Evolutionary conservation across 2,888 invertebrate species (phyloP).

Genomic region (Didymodactylos carnosus): DNA sequence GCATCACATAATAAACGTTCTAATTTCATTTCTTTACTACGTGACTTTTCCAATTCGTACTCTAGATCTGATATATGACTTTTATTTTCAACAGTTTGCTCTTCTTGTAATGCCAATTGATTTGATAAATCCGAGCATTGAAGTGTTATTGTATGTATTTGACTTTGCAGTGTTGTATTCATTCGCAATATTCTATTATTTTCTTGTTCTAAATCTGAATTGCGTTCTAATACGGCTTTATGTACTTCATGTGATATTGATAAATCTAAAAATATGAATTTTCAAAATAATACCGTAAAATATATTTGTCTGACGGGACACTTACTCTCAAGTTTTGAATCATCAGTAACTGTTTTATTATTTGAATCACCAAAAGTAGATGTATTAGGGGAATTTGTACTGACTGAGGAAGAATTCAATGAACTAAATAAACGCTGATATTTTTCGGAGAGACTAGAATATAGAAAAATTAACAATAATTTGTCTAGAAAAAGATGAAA

Average conservation of each 20-base stretch:
- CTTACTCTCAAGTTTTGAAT: neutral
- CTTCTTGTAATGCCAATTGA: conserved; percentile 54
- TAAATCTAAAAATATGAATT: neutral
- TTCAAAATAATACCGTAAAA: neutral
- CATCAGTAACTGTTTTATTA: no score
- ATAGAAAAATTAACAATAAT: no score
- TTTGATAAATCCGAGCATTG: conserved; percentile 24
- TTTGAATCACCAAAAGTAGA: neutral
- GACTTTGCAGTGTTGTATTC: conserved; percentile 71
- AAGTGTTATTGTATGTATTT: conserved; percentile 71
- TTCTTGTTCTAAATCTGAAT: conserved; percentile 67
- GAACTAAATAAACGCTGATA: neutral
- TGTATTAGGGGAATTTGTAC: no score
- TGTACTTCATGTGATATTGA: conserved; percentile 47
- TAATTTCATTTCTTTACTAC: conserved; percentile 63
- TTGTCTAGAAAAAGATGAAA: no score
- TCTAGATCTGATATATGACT: conserved; percentile 89
- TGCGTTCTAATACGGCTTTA: conserved; percentile 57
- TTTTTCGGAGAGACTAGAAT: neutral
- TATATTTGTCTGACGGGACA: neutral
- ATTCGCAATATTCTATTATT: conserved; percentile 73
- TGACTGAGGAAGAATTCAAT: neutral
- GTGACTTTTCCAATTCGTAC: conserved; percentile 38
- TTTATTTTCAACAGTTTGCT: conserved; percentile 74
- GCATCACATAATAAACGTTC: conserved; percentile 79